phyloP scores from a whole-genome alignment of 2,113 vertebrate genomes.

The Irena cyanogastra region DNA sequence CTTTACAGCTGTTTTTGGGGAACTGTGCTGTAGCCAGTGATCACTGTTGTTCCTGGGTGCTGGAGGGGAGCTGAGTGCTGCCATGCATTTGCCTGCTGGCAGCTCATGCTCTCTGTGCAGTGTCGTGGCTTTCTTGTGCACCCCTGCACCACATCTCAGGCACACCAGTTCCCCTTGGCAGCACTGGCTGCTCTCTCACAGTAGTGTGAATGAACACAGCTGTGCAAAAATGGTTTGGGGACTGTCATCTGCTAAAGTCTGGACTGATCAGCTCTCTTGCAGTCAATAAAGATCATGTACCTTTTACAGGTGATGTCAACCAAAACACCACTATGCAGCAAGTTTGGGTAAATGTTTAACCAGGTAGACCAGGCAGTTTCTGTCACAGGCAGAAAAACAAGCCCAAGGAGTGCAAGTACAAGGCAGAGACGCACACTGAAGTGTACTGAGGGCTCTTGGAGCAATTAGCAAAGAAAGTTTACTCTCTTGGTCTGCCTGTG shows the following conservation, averaged over 20 bases:
- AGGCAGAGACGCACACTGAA: neutral
- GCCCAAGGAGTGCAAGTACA: neutral
- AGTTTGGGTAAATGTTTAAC: neutral
- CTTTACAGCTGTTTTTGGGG: neutral
- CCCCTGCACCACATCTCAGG: neutral
- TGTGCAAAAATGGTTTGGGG: neutral
- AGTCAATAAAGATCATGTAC: neutral
- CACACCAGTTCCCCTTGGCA: neutral
- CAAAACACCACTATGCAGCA: neutral
- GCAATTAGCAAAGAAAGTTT: neutral
- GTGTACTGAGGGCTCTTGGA: neutral
- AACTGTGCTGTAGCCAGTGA: neutral
- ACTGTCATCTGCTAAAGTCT: neutral
- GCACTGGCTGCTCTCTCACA: neutral
- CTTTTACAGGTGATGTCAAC: neutral
- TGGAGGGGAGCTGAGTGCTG: neutral
- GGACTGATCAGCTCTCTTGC: neutral
- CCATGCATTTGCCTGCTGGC: neutral
- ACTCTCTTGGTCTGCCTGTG: neutral
- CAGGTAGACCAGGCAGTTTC: neutral
- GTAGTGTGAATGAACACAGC: neutral
- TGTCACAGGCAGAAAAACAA: neutral
- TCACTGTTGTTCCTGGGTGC: neutral
- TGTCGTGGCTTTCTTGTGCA: accelerated
- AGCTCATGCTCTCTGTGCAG: neutral